A percentile compares a stretch with the other conserved stretches of the same genome.
phyloP scores from a whole-genome alignment of 2,888 invertebrate genomes.

The Taenaris catops region DNA sequence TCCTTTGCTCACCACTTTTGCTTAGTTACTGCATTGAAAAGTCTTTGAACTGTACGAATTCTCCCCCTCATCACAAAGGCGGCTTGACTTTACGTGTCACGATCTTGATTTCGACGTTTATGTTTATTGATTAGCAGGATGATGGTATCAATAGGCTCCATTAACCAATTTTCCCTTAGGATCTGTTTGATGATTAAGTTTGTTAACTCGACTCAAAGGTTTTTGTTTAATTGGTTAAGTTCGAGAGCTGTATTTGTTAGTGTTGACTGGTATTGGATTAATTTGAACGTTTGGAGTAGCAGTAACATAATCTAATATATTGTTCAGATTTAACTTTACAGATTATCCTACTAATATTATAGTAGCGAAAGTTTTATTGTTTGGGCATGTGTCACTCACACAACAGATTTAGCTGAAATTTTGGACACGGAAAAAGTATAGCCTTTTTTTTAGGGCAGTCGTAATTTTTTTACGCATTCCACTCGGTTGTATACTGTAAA shows the following conservation, averaged over 20 bases:
- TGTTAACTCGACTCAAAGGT: slow-evolving; percentile 38
- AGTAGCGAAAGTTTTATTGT: too few species aligned
- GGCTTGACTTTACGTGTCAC: slow-evolving; percentile 50
- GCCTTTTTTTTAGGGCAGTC: too few species aligned
- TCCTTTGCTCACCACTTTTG: slow-evolving; percentile 38
- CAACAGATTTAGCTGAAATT: too few species aligned
- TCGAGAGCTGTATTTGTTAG: slow-evolving; percentile 4
- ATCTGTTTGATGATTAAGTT: slow-evolving; percentile 57
- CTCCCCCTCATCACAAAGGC: slow-evolving; percentile 48
- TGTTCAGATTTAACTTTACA: too few species aligned
- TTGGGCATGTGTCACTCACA: too few species aligned
- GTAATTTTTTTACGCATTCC: too few species aligned
- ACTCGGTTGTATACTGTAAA: too few species aligned
- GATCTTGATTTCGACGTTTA: slow-evolving; percentile 64
- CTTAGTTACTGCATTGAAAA: slow-evolving; percentile 50
- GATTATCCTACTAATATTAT: too few species aligned
- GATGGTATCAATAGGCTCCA: slow-evolving; percentile 65
- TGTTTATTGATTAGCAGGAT: slow-evolving; percentile 68
- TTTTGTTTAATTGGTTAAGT: slow-evolving; percentile 47
- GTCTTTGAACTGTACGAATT: slow-evolving; percentile 53
- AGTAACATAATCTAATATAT: too few species aligned
- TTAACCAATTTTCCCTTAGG: slow-evolving; percentile 67
- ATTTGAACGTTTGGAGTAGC: neutral
- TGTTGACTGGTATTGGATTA: slow-evolving; percentile 7
- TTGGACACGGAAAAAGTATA: too few species aligned